Evolutionary conservation across 2,113 vertebrate species (phyloP).

Genomic region (Sula dactylatra): DNA sequence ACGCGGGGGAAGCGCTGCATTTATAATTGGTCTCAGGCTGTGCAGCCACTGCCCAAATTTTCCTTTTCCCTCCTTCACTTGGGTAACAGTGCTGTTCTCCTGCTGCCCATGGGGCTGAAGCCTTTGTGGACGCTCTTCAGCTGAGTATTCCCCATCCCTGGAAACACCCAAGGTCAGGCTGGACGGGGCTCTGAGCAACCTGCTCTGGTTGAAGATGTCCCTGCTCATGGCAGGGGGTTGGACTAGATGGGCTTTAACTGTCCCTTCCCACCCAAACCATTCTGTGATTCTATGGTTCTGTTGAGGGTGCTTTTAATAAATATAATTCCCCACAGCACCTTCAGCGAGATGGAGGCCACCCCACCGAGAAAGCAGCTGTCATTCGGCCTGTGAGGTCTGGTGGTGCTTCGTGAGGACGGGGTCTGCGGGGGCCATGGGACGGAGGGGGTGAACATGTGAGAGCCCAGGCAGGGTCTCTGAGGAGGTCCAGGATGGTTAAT

Average conservation of each 20-base stretch:
- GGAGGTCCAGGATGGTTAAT: not conserved
- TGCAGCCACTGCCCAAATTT: not conserved
- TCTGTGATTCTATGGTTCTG: accelerated
- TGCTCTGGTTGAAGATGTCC: not conserved
- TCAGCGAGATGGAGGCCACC: not conserved
- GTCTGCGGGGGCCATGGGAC: not conserved
- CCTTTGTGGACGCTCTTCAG: not conserved
- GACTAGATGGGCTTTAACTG: accelerated
- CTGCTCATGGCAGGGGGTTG: not conserved
- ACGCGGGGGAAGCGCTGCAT: accelerated
- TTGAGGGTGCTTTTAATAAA: not conserved
- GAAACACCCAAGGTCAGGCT: accelerated
- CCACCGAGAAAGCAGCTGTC: not conserved
- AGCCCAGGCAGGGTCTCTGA: not conserved
- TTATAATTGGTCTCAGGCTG: not conserved
- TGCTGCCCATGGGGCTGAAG: not conserved
- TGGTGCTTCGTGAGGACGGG: not conserved
- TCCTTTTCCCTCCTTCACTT: not conserved
- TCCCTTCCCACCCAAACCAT: not conserved
- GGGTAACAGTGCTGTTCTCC: not conserved
- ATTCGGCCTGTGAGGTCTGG: not conserved
- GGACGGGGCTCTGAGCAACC: accelerated
- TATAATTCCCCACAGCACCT: not conserved
- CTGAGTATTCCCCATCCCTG: not conserved
- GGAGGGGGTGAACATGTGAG: accelerated